phyloP scores from a whole-genome alignment of 2,113 vertebrate species.

The Nothobranchius furzeri region DNA sequence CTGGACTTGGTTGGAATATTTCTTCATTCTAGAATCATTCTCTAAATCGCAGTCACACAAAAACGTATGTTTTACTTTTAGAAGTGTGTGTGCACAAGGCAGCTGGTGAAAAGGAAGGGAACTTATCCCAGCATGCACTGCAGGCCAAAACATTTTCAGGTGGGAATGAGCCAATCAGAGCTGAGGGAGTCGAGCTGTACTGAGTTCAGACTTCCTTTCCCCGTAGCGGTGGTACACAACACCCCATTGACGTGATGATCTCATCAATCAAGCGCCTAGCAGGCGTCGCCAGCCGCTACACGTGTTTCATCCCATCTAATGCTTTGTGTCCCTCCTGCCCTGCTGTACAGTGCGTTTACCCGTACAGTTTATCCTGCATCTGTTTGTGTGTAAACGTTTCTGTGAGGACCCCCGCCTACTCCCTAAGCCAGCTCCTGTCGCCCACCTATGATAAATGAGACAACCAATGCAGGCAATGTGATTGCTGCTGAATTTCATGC shows the following conservation, averaged over 20 bases:
- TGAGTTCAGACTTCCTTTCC: conserved; percentile 17
- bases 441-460: conserved; percentile 71
- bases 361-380: conserved; percentile 31
- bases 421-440: conserved; percentile 1
- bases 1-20: too few relatives aligned
- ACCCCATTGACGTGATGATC: conserved; percentile 57
- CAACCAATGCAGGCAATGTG: conserved; percentile 66
- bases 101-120: neutral
- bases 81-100: neutral
- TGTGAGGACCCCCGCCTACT: conserved; percentile 45
- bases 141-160: neutral
- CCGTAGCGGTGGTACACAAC: conserved; percentile 22
- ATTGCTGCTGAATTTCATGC: conserved; percentile 80
- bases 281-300: conserved; percentile 27
- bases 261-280: conserved; percentile 65
- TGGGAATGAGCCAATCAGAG: conserved; percentile 21
- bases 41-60: too few relatives aligned
- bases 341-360: conserved; percentile 28
- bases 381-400: conserved; percentile 17
- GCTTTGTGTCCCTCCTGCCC: conserved; percentile 27
- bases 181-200: neutral
- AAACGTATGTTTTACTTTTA: too few relatives aligned
- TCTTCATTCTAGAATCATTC: too few relatives aligned
- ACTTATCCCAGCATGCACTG: conserved; percentile 9
- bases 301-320: conserved; percentile 52